Base-by-base conservation (phyloP, 2,888 invertebrate species). In the Drosophila phalerata region DNA sequence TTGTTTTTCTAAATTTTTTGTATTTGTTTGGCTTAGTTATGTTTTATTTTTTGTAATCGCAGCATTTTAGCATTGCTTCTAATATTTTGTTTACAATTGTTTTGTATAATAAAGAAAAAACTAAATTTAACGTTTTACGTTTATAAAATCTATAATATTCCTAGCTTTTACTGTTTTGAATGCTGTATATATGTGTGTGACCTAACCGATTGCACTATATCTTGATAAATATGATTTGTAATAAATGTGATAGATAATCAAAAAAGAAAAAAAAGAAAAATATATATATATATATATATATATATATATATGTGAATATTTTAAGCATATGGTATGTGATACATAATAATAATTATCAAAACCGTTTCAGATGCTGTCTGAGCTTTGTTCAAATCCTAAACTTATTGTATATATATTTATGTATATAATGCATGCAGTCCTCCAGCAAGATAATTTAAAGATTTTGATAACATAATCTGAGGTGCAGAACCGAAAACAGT, bases 161-260 rank as follows among this genome's bases (percentile, higher is more conserved):
- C 55, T 60, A 67, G 40, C 45, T 53, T 28, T 57, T 47, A 40
- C 49, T 34, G 22, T 64, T 10, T 28, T n/a, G 30, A 30, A 47
- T 69, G 40, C 19, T 56, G 22, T 22, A 22, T 22, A 4, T 22
- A 34, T 60, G 52, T 52, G 51, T 56, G 51, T 70, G 32, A 65
- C 57, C 61, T 65, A 66, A 75, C 51, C 53, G 57, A 74, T 74
- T 75, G 47, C 66, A 74, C 61, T 65, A 62, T 71, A 71, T 53
- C 34, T 66, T 66, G 47, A 66, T 55, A 57, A 58, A 43, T 51
- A 74, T 25, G 49, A 32, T 47, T 49, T 42, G 28, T 30, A 22
- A 28, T 51, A 51, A 45, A 32, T 13, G 13, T 32, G 17, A 56
- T 55, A 38, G 17, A 38, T 22, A 19, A 43, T 43, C 43, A 60